A percentile compares a stretch with the other conserved stretches of the same genome.
Conservation (phyloP, 2,888 invertebrate genomes). For the Heteropelma amictum region DNA sequence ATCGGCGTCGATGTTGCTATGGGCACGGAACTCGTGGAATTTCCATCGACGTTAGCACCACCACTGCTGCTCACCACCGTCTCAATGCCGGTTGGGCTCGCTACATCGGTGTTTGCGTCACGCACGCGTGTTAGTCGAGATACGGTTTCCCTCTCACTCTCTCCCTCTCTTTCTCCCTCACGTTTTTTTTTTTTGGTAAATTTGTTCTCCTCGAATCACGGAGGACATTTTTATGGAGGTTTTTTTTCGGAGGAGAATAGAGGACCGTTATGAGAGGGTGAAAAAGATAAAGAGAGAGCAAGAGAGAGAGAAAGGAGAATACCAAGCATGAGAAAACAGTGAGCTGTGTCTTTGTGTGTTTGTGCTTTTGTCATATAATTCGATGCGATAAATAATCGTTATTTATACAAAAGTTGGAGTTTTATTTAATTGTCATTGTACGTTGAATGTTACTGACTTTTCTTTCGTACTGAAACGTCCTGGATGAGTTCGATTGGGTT, state of each 20-base stretch:
- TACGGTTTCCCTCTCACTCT: background rate
- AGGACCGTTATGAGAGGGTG: background rate
- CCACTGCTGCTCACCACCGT: conserved; percentile 61
- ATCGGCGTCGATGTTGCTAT: conserved; percentile 74
- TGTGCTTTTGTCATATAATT: background rate
- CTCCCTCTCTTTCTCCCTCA: background rate
- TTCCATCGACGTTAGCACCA: conserved; percentile 75
- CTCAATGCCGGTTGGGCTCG: conserved; percentile 66
- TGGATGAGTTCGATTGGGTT: too few relatives aligned
- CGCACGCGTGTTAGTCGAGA: conserved; percentile 36
- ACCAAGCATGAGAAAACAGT: conserved; percentile 38
- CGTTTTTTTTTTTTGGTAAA: background rate
- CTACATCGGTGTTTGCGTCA: conserved; percentile 50
- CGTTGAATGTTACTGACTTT: too few relatives aligned
- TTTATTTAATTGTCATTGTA: too few relatives aligned
- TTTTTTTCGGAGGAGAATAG: background rate
- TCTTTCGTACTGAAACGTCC: too few relatives aligned
- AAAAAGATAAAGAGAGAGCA: background rate
- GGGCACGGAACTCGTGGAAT: conserved; percentile 74
- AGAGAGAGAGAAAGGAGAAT: background rate
- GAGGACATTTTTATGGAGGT: background rate
- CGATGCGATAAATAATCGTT: too few relatives aligned
- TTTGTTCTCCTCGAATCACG: background rate
- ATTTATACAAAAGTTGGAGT: too few relatives aligned
- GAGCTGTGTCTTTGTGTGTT: conserved; percentile 4